Percentiles rank a stretch among this genome's conserved stretches.
phyloP scores from a whole-genome alignment of 2,888 invertebrate genomes.

The Melipona bicolor region DNA sequence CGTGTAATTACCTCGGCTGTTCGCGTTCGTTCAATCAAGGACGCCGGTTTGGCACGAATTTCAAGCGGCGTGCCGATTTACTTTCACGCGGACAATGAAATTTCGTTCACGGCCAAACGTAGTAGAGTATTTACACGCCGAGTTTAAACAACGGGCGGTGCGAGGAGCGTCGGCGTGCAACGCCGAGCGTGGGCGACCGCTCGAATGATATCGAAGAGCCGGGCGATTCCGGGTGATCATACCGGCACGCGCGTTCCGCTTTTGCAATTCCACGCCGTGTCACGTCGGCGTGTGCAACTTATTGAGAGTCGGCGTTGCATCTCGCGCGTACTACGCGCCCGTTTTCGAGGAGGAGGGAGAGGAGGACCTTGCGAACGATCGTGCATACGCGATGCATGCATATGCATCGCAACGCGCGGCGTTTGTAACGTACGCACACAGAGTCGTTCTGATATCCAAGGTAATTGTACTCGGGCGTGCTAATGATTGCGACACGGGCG shows the following conservation, averaged over 20 bases:
- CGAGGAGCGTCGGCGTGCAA: background rate
- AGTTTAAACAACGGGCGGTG: background rate
- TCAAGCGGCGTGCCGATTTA: slow-evolving; percentile 26
- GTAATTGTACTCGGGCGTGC: slow-evolving; percentile 68
- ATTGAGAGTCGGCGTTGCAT: slow-evolving; percentile 43
- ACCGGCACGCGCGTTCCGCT: slow-evolving; percentile 65
- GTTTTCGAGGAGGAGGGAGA: slow-evolving; percentile 42
- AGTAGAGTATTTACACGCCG: background rate
- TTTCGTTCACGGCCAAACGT: slow-evolving; percentile 40
- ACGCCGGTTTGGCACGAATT: slow-evolving; percentile 40
- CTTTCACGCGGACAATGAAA: slow-evolving; percentile 38
- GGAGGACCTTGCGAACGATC: slow-evolving; percentile 60
- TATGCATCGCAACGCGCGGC: slow-evolving; percentile 47
- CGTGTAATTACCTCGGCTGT: background rate
- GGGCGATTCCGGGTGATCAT: slow-evolving; percentile 59
- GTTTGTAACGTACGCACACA: background rate
- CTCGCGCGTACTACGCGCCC: slow-evolving; percentile 50
- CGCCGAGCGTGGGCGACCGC: slow-evolving; percentile 31
- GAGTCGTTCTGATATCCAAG: slow-evolving; percentile 69
- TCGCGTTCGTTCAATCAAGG: slow-evolving; percentile 20
- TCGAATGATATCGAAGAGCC: slow-evolving; percentile 50
- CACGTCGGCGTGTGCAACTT: slow-evolving; percentile 56
- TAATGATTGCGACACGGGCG: slow-evolving; percentile 71
- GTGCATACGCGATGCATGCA: slow-evolving; percentile 40
- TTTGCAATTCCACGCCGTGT: slow-evolving; percentile 57